phyloP scores from a whole-genome alignment of 2,113 vertebrate genomes.

The Actenoides hombroni region DNA sequence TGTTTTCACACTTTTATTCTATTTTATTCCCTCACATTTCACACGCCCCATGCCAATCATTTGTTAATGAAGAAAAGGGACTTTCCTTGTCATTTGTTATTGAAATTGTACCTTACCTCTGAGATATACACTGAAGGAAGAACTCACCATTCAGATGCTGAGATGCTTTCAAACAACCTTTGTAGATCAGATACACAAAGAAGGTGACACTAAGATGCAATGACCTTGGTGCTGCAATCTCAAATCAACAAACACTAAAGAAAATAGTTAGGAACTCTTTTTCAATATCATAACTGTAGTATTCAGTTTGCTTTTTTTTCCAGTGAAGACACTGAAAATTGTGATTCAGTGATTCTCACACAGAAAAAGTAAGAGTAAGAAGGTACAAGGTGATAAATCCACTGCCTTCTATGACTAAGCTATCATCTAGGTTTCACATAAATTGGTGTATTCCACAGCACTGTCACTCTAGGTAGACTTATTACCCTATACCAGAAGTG shows the following conservation, averaged over 20 bases:
- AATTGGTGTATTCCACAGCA: not conserved
- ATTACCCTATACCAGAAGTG: not conserved
- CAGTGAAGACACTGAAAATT: not conserved
- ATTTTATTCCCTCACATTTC: conserved; percentile 29
- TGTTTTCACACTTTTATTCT: not conserved
- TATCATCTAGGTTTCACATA: not conserved
- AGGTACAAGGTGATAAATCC: not conserved
- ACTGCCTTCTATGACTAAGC: not conserved
- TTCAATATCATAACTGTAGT: not conserved
- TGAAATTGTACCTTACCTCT: not conserved
- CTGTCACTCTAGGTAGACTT: not conserved
- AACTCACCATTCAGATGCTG: not conserved
- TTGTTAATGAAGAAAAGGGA: not conserved
- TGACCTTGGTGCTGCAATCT: not conserved
- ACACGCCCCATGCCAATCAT: not conserved
- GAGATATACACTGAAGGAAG: not conserved
- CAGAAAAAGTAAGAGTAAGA: not conserved
- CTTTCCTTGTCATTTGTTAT: not conserved
- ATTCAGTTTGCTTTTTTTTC: not conserved
- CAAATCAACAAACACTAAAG: not conserved
- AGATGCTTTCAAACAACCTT: not conserved
- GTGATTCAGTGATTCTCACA: not conserved
- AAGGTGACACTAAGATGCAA: not conserved
- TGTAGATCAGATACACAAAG: not conserved
- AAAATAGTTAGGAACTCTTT: not conserved